These are phyloP conservation scores for Euwallacea fornicatus DNA, from an alignment of 1,140 invertebrate genomes.

Conservation along the genomic window DNA sequence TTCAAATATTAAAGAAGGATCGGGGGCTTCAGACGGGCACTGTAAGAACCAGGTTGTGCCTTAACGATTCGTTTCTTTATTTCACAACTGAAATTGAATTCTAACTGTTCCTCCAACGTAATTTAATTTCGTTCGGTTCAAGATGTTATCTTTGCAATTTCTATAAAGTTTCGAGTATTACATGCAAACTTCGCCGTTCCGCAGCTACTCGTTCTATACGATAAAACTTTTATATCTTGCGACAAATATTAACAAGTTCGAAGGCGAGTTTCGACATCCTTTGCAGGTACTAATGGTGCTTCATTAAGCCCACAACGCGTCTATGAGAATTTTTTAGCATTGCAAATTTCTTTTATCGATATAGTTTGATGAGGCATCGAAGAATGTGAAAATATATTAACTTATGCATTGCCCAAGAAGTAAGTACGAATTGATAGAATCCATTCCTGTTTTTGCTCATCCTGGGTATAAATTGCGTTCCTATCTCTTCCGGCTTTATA, in stretches of 20 bases:
- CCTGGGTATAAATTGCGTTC: too few relatives aligned
- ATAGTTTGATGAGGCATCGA: too few relatives aligned
- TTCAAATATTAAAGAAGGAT: too few relatives aligned
- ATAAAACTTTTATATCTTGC: conserved; percentile 25
- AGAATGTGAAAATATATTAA: too few relatives aligned
- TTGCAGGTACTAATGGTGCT: conserved; percentile 25
- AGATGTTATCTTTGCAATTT: conserved; percentile 3
- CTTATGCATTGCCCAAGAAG: too few relatives aligned
- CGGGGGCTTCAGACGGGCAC: too few relatives aligned
- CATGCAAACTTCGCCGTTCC: conserved; percentile 5
- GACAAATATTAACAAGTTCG: conserved; percentile 33
- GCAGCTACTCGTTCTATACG: neutral
- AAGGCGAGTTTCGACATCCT: conserved; percentile 4
- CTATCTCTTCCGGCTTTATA: too few relatives aligned
- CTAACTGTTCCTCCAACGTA: neutral
- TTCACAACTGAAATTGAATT: too few relatives aligned
- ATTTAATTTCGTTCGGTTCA: conserved; percentile 10
- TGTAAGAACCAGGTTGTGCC: too few relatives aligned
- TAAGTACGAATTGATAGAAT: too few relatives aligned
- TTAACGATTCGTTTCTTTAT: too few relatives aligned
- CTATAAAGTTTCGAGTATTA: conserved; percentile 10
- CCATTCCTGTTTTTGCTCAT: too few relatives aligned
- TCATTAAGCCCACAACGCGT: conserved; percentile 13
- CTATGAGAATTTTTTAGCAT: conserved; percentile 11
- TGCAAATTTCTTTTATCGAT: neutral